Evolutionary conservation across 1,140 invertebrate genomes (phyloP).

Genomic region (Drosophila truncata): DNA sequence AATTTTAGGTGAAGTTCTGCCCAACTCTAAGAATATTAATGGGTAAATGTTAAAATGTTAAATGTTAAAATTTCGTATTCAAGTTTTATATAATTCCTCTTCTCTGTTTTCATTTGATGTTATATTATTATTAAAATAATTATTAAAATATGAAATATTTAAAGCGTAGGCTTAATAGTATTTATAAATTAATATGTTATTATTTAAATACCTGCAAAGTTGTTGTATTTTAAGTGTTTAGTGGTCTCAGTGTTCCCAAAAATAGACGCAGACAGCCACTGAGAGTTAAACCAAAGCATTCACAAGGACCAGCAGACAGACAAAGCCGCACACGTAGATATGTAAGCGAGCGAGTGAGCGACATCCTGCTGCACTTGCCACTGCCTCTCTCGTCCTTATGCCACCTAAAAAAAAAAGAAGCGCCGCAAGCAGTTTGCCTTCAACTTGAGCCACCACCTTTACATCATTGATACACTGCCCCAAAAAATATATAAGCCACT

Average conservation of each 20-base stretch:
- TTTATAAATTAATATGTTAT: neutral
- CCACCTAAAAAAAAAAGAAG: conserved; percentile 8
- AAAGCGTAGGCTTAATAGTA: no score
- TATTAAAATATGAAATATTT: no score
- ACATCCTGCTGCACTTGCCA: conserved; percentile 35
- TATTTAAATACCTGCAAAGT: neutral
- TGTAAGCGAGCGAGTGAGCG: conserved; percentile 16
- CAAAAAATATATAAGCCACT: neutral
- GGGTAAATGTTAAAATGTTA: no score
- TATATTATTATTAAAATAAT: no score
- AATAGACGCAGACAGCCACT: conserved; percentile 15
- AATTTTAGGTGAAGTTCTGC: no score
- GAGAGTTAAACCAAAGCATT: conserved; percentile 21
- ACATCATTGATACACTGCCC: conserved; percentile 4
- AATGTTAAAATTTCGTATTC: no score
- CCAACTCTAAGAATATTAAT: no score
- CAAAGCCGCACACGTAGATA: conserved; percentile 32
- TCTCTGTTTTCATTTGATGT: no score
- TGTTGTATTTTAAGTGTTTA: neutral
- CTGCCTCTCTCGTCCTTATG: conserved; percentile 8
- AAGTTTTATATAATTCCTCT: no score
- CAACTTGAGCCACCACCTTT: conserved; percentile 22
- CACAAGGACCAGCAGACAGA: conserved; percentile 16
- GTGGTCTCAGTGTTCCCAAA: neutral
- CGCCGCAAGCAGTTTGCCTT: conserved; percentile 41